phyloP scores from a whole-genome alignment of 2,888 invertebrate genomes.

The Rhodophaea formosa region DNA sequence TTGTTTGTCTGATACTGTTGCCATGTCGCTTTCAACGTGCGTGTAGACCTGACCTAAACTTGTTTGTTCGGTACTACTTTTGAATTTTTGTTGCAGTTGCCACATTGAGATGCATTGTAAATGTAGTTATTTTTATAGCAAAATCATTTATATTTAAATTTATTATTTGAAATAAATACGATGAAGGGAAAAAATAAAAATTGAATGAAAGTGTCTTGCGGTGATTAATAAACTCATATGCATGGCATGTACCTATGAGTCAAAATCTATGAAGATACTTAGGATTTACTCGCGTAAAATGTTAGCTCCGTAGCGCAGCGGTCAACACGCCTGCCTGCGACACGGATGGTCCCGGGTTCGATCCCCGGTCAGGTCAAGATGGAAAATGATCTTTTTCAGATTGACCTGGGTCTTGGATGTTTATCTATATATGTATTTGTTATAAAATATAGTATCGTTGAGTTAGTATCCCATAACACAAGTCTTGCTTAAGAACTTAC shows the following conservation, averaged over 20 bases:
- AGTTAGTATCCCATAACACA: too few species aligned
- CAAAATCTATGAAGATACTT: too few species aligned
- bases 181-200: neutral
- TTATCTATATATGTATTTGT: too few species aligned
- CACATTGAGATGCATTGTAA: neutral
- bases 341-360: too few species aligned
- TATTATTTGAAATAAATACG: neutral
- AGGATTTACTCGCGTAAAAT: too few species aligned
- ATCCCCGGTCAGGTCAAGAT: too few species aligned
- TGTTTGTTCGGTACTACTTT: slow-evolving; percentile 6
- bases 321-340: too few species aligned
- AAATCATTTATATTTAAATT: neutral
- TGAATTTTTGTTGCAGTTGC: neutral
- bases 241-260: neutral
- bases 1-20: slow-evolving; percentile 63
- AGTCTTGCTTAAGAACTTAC: too few species aligned
- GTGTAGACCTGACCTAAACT: neutral
- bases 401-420: too few species aligned
- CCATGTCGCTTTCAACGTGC: slow-evolving; percentile 27
- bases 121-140: neutral
- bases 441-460: too few species aligned
- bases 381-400: too few species aligned
- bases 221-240: neutral
- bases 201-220: neutral
- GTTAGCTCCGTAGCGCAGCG: neutral